Conservation (phyloP, 2,797 vertebrate species). For the Chloroceryle amazona region DNA sequence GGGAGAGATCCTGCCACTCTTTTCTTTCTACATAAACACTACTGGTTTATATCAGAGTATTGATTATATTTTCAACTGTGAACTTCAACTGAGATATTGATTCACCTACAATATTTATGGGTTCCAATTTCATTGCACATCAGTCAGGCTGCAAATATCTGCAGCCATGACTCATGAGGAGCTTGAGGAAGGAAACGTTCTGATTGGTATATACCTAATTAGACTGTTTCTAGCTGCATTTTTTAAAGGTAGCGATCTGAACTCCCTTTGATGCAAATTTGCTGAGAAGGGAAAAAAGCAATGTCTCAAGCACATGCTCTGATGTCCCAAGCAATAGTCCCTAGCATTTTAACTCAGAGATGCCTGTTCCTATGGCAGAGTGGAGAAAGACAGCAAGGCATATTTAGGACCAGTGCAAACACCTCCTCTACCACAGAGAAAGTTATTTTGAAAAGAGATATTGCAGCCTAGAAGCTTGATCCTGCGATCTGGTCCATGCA, state of each 20-base stretch:
- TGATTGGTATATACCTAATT: not conserved
- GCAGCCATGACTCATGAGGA: not conserved
- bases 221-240: not conserved
- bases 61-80: constrained; percentile 13
- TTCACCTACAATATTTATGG: constrained; percentile 13
- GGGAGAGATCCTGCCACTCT: not conserved
- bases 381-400: not conserved
- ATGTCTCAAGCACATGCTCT: not conserved
- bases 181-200: not conserved
- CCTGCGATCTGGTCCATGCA: not conserved
- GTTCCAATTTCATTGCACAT: constrained; percentile 11
- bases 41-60: not conserved
- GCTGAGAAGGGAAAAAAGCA: not conserved
- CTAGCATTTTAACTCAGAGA: not conserved
- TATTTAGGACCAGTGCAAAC: not conserved
- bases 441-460: not conserved
- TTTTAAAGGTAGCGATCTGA: not conserved
- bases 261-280: not conserved
- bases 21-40: not conserved
- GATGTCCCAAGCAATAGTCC: not conserved
- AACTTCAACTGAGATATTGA: constrained; percentile 21
- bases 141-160: constrained; percentile 8
- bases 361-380: not conserved
- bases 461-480: not conserved
- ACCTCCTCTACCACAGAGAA: not conserved